A percentile compares a stretch with the other conserved stretches of the same genome.
phyloP scores from a whole-genome alignment of 2,888 invertebrate genomes.

The Danaus chrysippus region DNA sequence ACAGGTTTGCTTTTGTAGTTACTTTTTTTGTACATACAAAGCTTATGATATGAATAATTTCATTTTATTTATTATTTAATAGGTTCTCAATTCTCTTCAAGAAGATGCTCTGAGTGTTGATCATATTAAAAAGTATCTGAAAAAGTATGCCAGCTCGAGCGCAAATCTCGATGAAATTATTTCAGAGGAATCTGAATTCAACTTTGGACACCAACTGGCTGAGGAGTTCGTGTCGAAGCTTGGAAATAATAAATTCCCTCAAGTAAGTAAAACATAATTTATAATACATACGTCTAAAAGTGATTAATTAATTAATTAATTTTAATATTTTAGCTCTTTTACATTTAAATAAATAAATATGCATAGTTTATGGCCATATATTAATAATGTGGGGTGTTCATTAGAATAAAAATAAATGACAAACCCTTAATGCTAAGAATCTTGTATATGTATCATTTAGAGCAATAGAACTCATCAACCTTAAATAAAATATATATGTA shows the following conservation, averaged over 20 bases:
- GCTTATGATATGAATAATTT: neutral
- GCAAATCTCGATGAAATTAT: conserved; percentile 87
- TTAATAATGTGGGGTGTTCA: too few relatives aligned
- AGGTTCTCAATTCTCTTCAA: conserved; percentile 56
- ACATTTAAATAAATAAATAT: too few relatives aligned
- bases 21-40: neutral
- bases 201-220: conserved; percentile 90
- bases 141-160: conserved; percentile 62
- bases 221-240: conserved; percentile 88
- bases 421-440: too few relatives aligned
- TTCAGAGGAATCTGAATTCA: conserved; percentile 93
- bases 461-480: too few relatives aligned
- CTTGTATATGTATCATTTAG: too few relatives aligned
- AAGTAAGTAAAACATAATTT: conserved; percentile 52
- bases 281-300: neutral
- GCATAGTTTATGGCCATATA: too few relatives aligned
- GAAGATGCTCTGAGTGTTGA: conserved; percentile 77
- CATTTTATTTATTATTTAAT: conserved; percentile 25
- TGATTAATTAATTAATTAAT: too few relatives aligned
- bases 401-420: too few relatives aligned
- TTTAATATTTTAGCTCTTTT: too few relatives aligned
- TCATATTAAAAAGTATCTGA: conserved; percentile 84
- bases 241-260: conserved; percentile 85
- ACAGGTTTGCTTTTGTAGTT: conserved; percentile 76
- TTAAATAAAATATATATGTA: neutral